Percentiles rank a stretch among this genome's conserved stretches.
Evolutionary conservation across 2,888 invertebrate genomes (phyloP).

Genomic region (Sesia bembeciformis): DNA sequence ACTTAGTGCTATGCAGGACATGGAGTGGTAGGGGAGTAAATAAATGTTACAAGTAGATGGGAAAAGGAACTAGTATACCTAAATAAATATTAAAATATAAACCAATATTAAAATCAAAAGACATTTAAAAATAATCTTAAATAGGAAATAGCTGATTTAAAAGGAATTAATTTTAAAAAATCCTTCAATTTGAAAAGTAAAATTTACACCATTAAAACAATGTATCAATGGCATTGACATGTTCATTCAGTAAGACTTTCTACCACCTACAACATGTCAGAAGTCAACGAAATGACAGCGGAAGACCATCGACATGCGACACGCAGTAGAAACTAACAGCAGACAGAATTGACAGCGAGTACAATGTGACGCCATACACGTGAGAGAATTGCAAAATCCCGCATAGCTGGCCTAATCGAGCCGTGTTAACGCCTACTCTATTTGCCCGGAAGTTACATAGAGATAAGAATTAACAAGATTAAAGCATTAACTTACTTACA

Average conservation of each 20-base stretch:
- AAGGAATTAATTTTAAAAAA: no score
- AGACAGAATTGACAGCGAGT: neutral
- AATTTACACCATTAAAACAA: neutral
- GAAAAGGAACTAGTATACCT: no score
- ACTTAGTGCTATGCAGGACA: no score
- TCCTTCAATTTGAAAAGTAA: no score
- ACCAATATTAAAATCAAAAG: no score
- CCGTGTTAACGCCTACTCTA: neutral
- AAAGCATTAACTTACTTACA: neutral
- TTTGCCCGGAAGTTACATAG: neutral
- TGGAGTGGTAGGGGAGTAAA: no score
- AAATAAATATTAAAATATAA: no score
- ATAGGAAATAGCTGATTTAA: no score
- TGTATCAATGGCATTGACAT: neutral
- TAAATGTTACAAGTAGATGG: no score
- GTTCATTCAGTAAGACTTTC: neutral
- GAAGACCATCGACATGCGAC: neutral
- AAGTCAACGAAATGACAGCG: neutral
- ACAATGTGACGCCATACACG: neutral
- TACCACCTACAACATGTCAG: neutral
- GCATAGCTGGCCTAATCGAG: constrained; percentile 6
- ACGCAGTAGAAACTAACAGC: neutral
- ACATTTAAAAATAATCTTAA: no score
- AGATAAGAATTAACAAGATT: neutral
- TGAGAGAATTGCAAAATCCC: constrained; percentile 10